A percentile compares a stretch with the other conserved stretches of the same genome.
phyloP scores from a whole-genome alignment of 2,797 vertebrate genomes.

The Naso thynnoides region DNA sequence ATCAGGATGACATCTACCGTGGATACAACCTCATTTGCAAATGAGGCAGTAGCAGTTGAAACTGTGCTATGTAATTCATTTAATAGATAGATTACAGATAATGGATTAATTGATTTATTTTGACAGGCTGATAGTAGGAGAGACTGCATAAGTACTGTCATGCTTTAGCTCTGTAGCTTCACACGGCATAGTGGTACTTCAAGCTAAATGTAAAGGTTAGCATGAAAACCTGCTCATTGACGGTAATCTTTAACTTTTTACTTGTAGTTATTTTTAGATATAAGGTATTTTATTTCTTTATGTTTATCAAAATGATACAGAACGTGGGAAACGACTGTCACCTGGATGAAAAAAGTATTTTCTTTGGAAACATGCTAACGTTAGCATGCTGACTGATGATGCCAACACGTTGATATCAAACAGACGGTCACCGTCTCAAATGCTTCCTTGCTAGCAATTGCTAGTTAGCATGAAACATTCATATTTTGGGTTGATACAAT shows the following conservation, averaged over 20 bases:
- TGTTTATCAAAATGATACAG: no score
- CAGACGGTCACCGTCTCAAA: background rate
- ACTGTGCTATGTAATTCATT: background rate
- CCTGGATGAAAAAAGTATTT: no score
- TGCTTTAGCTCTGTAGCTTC: background rate
- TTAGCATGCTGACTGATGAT: background rate
- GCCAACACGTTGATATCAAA: background rate
- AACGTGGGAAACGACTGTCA: no score
- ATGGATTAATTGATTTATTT: background rate
- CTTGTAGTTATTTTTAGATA: background rate
- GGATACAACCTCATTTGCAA: background rate
- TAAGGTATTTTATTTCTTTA: no score
- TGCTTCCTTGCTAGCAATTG: background rate
- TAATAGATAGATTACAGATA: slow-evolving; percentile 1
- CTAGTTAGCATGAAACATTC: background rate
- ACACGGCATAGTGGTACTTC: background rate
- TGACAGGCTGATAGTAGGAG: background rate
- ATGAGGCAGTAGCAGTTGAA: background rate
- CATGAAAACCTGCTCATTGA: background rate
- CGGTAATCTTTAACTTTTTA: background rate
- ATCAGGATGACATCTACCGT: background rate
- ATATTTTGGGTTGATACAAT: no score
- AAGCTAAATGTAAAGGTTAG: background rate
- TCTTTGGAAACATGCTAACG: no score
- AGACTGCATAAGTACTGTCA: background rate